Conservation (phyloP, 2,888 invertebrate genomes). For the Oegoconia quadripuncta region DNA sequence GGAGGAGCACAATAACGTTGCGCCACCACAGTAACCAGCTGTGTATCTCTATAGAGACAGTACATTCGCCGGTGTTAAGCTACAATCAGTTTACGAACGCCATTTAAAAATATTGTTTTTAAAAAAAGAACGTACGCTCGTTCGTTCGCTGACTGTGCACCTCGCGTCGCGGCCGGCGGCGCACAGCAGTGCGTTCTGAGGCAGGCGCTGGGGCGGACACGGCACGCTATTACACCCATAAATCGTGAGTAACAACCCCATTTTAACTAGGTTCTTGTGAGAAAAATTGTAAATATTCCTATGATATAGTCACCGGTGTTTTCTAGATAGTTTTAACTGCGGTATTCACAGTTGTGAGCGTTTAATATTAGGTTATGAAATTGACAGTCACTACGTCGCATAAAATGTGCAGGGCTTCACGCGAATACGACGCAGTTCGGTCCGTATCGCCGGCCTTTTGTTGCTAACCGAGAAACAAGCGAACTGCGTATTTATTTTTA, state of each 20-base stretch:
- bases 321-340: conserved; percentile 16
- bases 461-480: conserved; percentile 61
- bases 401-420: conserved; percentile 45
- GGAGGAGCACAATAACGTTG: conserved; percentile 55
- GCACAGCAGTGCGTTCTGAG: conserved; percentile 53
- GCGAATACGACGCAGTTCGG: conserved; percentile 60
- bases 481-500: conserved; percentile 59
- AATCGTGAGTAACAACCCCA: conserved; percentile 48
- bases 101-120: conserved; percentile 42
- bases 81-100: conserved; percentile 28
- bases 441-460: conserved; percentile 57
- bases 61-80: conserved; percentile 22
- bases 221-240: conserved; percentile 28
- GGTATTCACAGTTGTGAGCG: conserved; percentile 18
- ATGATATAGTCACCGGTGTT: conserved; percentile 21
- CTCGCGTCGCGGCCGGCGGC: conserved; percentile 23
- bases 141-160: conserved; percentile 48
- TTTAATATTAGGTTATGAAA: conserved; percentile 50
- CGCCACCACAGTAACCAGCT: conserved; percentile 34
- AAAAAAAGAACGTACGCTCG: conserved; percentile 46
- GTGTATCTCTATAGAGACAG: conserved; percentile 15
- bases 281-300: conserved; percentile 32
- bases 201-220: conserved; percentile 51
- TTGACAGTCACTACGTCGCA: conserved; percentile 66
- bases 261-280: conserved; percentile 36